phyloP scores from a whole-genome alignment of 2,797 vertebrate genomes.

The Gila robusta region DNA sequence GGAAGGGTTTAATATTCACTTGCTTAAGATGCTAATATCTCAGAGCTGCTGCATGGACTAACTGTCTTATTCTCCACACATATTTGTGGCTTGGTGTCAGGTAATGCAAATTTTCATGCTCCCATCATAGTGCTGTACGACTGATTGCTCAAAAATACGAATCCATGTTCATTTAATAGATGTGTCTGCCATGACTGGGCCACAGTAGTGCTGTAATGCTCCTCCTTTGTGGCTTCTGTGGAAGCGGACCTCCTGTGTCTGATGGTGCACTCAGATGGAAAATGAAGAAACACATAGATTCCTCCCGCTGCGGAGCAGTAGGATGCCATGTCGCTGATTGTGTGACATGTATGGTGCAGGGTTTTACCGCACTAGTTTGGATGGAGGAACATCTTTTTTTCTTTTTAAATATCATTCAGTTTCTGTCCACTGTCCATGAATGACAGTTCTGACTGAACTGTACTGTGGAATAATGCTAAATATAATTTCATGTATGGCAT shows the following conservation, averaged over 20 bases:
- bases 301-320: constrained; percentile 46
- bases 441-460: neutral
- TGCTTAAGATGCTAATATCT: constrained; percentile 12
- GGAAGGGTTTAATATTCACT: constrained; percentile 59
- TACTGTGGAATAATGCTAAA: neutral
- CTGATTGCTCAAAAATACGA: constrained; percentile 24
- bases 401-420: neutral
- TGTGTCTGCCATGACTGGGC: constrained; percentile 21
- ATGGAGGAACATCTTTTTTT: neutral
- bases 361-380: neutral
- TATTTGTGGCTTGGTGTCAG: neutral
- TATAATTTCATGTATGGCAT: neutral
- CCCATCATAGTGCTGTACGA: neutral
- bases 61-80: constrained; percentile 27
- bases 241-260: constrained; percentile 59
- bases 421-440: neutral
- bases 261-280: constrained; percentile 64
- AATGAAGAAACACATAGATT: constrained; percentile 65
- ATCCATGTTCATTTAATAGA: constrained; percentile 24
- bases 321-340: constrained; percentile 30
- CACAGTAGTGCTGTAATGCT: neutral
- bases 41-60: constrained; percentile 23
- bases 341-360: constrained; percentile 19
- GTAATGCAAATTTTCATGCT: constrained; percentile 5
- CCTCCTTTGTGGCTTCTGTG: constrained; percentile 24